Evolutionary conservation across 2,797 vertebrate genomes (phyloP).

Genomic region (Epinephelus malabaricus): DNA sequence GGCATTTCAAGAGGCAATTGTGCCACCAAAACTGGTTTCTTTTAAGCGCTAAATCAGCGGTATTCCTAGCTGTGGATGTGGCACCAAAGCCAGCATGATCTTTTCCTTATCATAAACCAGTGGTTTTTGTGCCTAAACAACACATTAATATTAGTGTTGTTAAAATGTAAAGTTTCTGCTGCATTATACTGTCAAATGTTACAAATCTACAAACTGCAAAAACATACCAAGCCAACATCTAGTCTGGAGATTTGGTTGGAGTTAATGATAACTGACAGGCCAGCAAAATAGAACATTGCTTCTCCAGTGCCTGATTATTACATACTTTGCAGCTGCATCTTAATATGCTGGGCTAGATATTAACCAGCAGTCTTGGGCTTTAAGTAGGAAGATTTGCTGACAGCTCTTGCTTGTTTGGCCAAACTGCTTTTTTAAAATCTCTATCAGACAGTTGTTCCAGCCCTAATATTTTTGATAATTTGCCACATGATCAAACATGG

Average conservation of each 20-base stretch:
- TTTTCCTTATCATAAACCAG: too few relatives aligned
- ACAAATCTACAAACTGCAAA: too few relatives aligned
- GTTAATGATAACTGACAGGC: not conserved
- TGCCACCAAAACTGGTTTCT: too few relatives aligned
- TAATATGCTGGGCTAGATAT: not conserved
- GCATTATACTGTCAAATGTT: too few relatives aligned
- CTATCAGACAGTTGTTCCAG: constrained; percentile 16
- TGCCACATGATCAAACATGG: constrained; percentile 22
- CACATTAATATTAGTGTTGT: too few relatives aligned
- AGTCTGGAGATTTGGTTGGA: not conserved
- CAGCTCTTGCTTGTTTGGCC: constrained; percentile 10
- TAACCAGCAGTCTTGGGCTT: constrained; percentile 1
- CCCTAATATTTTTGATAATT: constrained; percentile 11
- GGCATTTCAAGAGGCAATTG: too few relatives aligned
- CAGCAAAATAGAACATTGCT: not conserved
- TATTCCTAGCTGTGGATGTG: too few relatives aligned
- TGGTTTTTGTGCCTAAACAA: too few relatives aligned
- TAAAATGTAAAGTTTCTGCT: too few relatives aligned
- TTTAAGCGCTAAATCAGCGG: too few relatives aligned
- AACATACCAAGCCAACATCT: too few relatives aligned
- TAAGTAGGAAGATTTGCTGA: not conserved
- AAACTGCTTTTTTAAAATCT: constrained; percentile 34
- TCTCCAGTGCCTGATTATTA: not conserved
- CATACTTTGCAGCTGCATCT: constrained; percentile 1
- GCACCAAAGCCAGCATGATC: too few relatives aligned